Percentiles rank a stretch among this genome's conserved stretches.
Evolutionary conservation across 2,888 invertebrate species (phyloP).

Genomic region (Aphrophora alni): DNA sequence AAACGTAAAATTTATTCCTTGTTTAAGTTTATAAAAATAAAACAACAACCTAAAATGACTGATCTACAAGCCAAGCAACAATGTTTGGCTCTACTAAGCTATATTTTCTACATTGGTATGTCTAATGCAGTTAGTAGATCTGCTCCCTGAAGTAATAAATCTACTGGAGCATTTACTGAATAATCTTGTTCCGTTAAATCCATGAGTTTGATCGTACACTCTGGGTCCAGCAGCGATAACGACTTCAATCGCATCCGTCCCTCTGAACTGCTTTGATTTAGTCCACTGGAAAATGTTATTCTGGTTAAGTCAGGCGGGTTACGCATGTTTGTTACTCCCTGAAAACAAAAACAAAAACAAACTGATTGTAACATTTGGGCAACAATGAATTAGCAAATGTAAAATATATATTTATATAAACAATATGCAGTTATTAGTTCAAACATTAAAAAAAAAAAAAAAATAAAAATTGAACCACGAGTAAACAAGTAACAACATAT

Average conservation of each 20-base stretch:
- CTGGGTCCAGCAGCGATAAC: conserved; percentile 58
- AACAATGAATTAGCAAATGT: no score
- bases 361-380: no score
- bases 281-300: neutral
- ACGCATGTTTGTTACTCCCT: neutral
- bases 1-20: neutral
- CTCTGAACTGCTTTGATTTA: neutral
- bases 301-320: neutral
- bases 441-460: no score
- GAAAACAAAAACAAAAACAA: neutral
- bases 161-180: conserved; percentile 62
- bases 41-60: neutral
- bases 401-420: no score
- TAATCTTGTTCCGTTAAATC: conserved; percentile 62
- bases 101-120: conserved; percentile 26
- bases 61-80: neutral
- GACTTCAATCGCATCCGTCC: conserved; percentile 34
- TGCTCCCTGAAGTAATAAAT: conserved; percentile 59
- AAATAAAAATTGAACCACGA: no score
- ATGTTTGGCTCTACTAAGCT: neutral
- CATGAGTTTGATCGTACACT: conserved; percentile 57
- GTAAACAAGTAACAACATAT: no score
- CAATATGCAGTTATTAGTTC: no score
- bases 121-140: conserved; percentile 62
- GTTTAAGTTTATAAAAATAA: no score